phyloP scores from a whole-genome alignment of 2,113 vertebrate species.

The Apaloderma vittatum region DNA sequence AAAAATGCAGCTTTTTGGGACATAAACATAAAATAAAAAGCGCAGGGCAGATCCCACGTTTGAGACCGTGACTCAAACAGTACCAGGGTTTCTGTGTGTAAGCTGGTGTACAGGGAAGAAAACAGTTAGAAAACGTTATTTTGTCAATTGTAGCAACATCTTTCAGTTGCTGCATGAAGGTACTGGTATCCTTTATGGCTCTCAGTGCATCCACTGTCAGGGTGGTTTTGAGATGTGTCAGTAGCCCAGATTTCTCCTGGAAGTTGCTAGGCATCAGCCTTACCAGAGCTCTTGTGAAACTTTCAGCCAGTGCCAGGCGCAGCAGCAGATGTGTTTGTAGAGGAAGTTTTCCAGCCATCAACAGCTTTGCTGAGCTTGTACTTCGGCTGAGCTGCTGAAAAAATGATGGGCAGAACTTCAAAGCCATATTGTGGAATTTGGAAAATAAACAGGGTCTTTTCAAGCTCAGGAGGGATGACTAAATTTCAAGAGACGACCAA shows the following conservation, averaged over 20 bases:
- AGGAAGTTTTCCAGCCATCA: slow-evolving; percentile 44
- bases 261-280: not conserved
- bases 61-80: not conserved
- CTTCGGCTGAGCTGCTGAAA: not conserved
- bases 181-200: too few relatives aligned
- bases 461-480: not conserved
- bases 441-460: not conserved
- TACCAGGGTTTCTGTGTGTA: not conserved
- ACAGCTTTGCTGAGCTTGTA: slow-evolving; percentile 27
- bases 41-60: not conserved
- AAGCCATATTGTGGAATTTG: slow-evolving; percentile 13
- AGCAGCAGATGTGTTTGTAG: slow-evolving; percentile 49
- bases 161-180: not conserved
- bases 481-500: not conserved
- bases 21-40: not conserved
- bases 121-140: not conserved
- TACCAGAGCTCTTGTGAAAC: not conserved
- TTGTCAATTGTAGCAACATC: not conserved
- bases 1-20: not conserved
- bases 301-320: not conserved
- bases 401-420: slow-evolving; percentile 7
- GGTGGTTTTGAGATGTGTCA: not conserved
- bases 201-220: not conserved
- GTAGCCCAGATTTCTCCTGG: not conserved
- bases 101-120: not conserved